phyloP scores from a whole-genome alignment of 2,113 vertebrate species.

The Tautogolabrus adspersus region DNA sequence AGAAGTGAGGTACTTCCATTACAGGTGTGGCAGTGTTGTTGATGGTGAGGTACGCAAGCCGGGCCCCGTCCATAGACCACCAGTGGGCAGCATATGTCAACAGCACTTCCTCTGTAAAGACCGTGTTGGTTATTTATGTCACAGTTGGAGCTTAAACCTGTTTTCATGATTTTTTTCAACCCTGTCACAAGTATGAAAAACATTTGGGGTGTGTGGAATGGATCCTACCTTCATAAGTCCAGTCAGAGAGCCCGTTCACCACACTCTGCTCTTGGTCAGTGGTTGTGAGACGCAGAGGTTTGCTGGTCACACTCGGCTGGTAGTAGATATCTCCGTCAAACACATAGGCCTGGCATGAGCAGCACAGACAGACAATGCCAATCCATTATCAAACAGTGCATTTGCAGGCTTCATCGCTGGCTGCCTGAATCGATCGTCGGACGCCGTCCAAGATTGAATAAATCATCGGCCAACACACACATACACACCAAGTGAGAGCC shows the following conservation, averaged over 20 bases:
- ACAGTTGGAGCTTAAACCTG: neutral
- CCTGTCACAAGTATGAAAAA: neutral
- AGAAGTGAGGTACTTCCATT: constrained; percentile 87
- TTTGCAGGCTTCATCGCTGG: constrained; percentile 45
- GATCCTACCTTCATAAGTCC: constrained; percentile 86
- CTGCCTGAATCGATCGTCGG: constrained; percentile 33
- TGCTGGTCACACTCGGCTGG: constrained; percentile 76
- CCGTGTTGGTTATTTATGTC: neutral
- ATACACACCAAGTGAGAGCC: constrained; percentile 37
- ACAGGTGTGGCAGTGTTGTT: constrained; percentile 87
- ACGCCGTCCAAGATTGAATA: constrained; percentile 55
- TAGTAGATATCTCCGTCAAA: constrained; percentile 88
- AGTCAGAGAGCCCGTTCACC: constrained; percentile 85
- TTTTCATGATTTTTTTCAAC: neutral
- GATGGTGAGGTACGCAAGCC: constrained; percentile 85
- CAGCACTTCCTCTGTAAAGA: constrained; percentile 84
- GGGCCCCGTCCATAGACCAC: constrained; percentile 86
- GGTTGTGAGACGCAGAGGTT: constrained; percentile 80
- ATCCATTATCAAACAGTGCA: constrained; percentile 61
- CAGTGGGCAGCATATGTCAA: constrained; percentile 82
- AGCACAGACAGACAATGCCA: constrained; percentile 41
- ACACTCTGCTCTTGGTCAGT: constrained; percentile 74
- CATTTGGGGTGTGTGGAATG: neutral
- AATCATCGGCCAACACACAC: constrained; percentile 44
- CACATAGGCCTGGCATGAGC: constrained; percentile 80